Conservation (phyloP, 1,140 invertebrate genomes). For the Leucophenga varia region DNA sequence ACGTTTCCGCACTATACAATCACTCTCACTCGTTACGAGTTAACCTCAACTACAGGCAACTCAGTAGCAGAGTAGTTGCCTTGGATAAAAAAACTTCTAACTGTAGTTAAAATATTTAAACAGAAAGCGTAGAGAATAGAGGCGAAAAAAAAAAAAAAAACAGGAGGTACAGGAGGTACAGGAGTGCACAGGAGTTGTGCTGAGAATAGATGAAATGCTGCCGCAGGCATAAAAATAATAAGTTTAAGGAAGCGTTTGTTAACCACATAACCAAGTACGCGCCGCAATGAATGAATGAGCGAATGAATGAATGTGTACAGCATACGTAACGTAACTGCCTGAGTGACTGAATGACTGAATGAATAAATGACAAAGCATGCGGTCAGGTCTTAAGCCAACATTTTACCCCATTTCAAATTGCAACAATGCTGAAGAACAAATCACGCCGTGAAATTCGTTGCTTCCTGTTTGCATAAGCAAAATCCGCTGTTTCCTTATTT, state of each 20-base stretch:
- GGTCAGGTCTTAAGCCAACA: too few relatives aligned
- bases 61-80: too few relatives aligned
- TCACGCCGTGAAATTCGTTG: slow-evolving; percentile 40
- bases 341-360: slow-evolving; percentile 13
- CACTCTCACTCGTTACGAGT: slow-evolving; percentile 34
- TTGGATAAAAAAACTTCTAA: slow-evolving; percentile 28
- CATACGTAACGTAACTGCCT: background rate
- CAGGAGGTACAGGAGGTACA: background rate
- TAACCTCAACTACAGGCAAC: slow-evolving; percentile 52
- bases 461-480: slow-evolving; percentile 50
- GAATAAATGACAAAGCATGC: slow-evolving; percentile 12
- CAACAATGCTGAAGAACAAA: too few relatives aligned
- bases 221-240: too few relatives aligned
- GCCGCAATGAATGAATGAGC: slow-evolving; percentile 5
- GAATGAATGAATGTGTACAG: slow-evolving; percentile 12
- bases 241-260: too few relatives aligned
- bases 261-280: too few relatives aligned
- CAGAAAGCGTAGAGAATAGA: slow-evolving; percentile 25
- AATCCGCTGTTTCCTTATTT: slow-evolving; percentile 14
- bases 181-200: too few relatives aligned
- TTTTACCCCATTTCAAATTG: too few relatives aligned
- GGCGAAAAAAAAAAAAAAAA: slow-evolving; percentile 17
- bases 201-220: too few relatives aligned
- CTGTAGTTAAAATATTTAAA: slow-evolving; percentile 48
- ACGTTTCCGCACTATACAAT: slow-evolving; percentile 5